Evolutionary conservation across 92 coral and sea anemone genomes (phyloP).

Genomic region (Paramuricea clavata): DNA sequence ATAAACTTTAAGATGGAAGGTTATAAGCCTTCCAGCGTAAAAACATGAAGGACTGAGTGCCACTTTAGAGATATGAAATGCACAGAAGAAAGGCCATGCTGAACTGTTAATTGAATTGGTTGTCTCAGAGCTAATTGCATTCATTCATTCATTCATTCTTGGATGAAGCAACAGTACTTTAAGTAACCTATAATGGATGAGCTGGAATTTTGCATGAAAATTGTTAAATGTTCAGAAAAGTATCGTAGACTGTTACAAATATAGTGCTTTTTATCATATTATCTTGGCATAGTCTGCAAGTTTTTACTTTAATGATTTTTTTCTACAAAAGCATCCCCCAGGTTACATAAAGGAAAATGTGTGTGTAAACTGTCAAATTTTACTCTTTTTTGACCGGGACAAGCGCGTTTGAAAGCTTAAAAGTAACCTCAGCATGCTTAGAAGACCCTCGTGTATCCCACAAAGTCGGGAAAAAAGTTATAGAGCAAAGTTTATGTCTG

Average conservation of each 20-base stretch:
- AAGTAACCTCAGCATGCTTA: conserved; percentile 19
- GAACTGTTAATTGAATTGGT: too few relatives aligned
- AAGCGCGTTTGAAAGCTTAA: conserved; percentile 30
- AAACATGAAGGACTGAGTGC: too few relatives aligned
- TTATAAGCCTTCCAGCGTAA: too few relatives aligned
- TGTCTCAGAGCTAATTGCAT: too few relatives aligned
- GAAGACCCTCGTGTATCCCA: conserved; percentile 1
- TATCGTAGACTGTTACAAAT: conserved; percentile 22
- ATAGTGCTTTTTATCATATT: conserved; percentile 21
- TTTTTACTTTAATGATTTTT: conserved; percentile 20
- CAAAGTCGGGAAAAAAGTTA: conserved; percentile 17
- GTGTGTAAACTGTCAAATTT: conserved; percentile 16
- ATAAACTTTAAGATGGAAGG: too few relatives aligned
- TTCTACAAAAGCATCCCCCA: conserved; percentile 21
- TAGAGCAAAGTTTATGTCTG: conserved; percentile 17
- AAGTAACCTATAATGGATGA: conserved; percentile 1
- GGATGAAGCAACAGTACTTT: not conserved
- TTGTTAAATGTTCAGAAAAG: conserved; percentile 24
- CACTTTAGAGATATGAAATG: too few relatives aligned
- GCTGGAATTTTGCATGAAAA: conserved; percentile 7
- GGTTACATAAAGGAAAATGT: conserved; percentile 28
- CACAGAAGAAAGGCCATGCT: too few relatives aligned
- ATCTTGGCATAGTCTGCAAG: conserved; percentile 10
- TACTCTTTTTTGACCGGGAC: conserved; percentile 24
- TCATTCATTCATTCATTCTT: conserved; percentile 12